phyloP scores from a whole-genome alignment of 2,888 invertebrate genomes.

The Tethea ocularis region DNA sequence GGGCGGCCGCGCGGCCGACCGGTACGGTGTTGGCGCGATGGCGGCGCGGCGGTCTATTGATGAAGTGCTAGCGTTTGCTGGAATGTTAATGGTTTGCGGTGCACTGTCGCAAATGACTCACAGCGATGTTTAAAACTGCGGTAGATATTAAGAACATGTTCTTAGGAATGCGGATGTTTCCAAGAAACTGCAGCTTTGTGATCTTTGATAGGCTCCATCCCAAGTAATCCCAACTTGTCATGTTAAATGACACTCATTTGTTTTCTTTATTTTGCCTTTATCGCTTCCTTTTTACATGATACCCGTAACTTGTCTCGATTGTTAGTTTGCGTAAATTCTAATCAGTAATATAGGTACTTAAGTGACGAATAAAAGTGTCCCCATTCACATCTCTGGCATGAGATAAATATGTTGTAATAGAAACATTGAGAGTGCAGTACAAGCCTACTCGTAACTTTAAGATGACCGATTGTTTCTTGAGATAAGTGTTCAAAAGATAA shows the following conservation, averaged over 20 bases:
- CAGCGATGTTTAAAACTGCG: slow-evolving; percentile 45
- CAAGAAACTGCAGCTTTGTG: slow-evolving; percentile 61
- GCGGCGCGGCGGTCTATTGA: slow-evolving; percentile 37
- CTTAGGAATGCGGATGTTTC: slow-evolving; percentile 76
- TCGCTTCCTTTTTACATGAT: not conserved
- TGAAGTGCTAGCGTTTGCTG: slow-evolving; percentile 58
- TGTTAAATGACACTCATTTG: slow-evolving; percentile 8
- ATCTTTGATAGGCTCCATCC: slow-evolving; percentile 36
- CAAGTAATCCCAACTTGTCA: slow-evolving; percentile 21
- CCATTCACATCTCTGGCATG: not conserved
- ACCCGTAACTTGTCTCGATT: not conserved
- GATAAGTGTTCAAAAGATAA: not conserved
- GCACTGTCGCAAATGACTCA: slow-evolving; percentile 76
- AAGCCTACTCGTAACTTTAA: not conserved
- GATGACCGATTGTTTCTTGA: not conserved
- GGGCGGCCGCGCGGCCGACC: not conserved
- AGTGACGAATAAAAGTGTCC: too few species aligned
- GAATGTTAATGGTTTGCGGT: slow-evolving; percentile 72
- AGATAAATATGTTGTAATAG: not conserved
- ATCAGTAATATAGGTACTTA: too few species aligned
- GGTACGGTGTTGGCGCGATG: slow-evolving; percentile 24
- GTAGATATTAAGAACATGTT: slow-evolving; percentile 71
- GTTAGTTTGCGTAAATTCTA: not conserved
- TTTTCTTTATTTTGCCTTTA: not conserved
- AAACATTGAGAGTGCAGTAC: not conserved